Conservation (phyloP, 1,140 invertebrate genomes). For the Maniola jurtina region DNA sequence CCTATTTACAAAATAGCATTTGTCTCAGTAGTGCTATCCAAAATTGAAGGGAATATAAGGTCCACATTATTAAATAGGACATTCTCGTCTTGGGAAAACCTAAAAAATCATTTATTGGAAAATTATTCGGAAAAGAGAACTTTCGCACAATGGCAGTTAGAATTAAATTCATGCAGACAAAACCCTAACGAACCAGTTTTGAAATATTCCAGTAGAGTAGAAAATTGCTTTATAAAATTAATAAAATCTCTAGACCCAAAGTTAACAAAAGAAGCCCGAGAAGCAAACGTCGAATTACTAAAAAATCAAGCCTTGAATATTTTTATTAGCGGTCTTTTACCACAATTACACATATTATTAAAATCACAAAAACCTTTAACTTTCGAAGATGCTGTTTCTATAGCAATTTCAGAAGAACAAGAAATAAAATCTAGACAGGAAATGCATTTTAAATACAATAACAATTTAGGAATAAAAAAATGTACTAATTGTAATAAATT, state of each 20-base stretch:
- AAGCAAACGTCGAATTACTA: constrained; percentile 35
- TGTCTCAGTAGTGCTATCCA: constrained; percentile 28
- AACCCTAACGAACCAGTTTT: constrained; percentile 33
- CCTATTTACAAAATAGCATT: constrained; percentile 11
- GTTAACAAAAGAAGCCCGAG: constrained; percentile 28
- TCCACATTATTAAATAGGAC: constrained; percentile 36
- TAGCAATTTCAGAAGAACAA: constrained; percentile 36
- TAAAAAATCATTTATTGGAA: constrained; percentile 37
- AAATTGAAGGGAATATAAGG: constrained; percentile 38
- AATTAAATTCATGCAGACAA: constrained; percentile 43
- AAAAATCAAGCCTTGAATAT: constrained; percentile 39
- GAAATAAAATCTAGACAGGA: constrained; percentile 38
- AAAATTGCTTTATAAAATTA: constrained; percentile 42
- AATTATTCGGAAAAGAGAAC: constrained; percentile 39
- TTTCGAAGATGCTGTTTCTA: constrained; percentile 35
- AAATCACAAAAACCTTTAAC: constrained; percentile 32
- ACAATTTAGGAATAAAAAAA: not conserved
- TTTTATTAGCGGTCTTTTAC: constrained; percentile 38
- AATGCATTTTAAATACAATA: constrained; percentile 24
- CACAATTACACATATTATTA: constrained; percentile 24
- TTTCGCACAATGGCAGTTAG: constrained; percentile 41
- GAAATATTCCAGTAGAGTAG: constrained; percentile 35
- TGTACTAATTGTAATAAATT: not conserved
- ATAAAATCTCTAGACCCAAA: constrained; percentile 36
- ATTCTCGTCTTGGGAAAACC: constrained; percentile 31